Conservation (phyloP, 2,888 invertebrate genomes). For the Chironomus tentans region DNA sequence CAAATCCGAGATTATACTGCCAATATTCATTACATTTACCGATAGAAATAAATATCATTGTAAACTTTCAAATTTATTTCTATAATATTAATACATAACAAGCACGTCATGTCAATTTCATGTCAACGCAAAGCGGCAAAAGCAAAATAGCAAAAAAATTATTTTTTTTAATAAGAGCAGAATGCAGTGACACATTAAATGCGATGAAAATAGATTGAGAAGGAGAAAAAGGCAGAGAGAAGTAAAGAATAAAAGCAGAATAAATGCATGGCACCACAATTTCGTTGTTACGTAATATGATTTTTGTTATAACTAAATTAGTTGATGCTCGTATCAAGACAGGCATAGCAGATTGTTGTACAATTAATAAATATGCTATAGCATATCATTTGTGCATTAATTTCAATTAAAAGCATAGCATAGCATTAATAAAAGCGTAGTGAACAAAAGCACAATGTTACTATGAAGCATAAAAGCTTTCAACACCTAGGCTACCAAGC, state of each 20-base stretch:
- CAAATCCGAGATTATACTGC: background rate
- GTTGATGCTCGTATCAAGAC: too few relatives aligned
- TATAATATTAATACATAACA: background rate
- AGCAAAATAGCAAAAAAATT: too few relatives aligned
- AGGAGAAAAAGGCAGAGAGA: background rate
- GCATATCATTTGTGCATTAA: background rate
- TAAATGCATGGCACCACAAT: background rate
- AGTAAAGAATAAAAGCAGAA: too few relatives aligned
- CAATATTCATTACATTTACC: background rate
- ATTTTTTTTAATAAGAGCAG: too few relatives aligned
- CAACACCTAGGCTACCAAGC: constrained; percentile 30
- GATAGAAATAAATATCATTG: background rate
- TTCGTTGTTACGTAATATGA: background rate
- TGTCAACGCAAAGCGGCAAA: background rate
- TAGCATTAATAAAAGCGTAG: background rate
- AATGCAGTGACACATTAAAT: too few relatives aligned
- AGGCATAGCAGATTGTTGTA: too few relatives aligned
- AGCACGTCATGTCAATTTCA: background rate
- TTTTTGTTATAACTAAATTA: too few relatives aligned
- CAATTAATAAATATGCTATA: background rate
- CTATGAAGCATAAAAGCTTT: constrained; percentile 9
- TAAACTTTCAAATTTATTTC: background rate
- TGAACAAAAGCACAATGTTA: background rate
- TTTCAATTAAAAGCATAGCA: background rate
- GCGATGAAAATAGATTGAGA: background rate